Base-by-base conservation (phyloP, 2,797 vertebrate species). In the Cuculus canorus region DNA sequence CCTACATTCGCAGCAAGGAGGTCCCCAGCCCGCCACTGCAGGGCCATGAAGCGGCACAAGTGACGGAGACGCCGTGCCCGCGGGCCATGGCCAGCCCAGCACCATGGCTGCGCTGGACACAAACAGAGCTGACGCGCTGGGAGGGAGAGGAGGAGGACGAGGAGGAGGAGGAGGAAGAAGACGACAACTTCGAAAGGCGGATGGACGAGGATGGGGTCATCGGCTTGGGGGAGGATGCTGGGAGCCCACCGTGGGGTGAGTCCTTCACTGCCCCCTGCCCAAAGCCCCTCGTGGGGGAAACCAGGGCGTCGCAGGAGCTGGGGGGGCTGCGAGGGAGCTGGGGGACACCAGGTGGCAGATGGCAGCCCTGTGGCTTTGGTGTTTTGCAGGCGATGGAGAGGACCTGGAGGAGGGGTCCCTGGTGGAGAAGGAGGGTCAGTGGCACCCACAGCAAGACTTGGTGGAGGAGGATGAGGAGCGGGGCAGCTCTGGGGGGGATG, bases 201-300 rank as follows among this genome's bases (percentile, higher is more conserved):
- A 98, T 98, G 98, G 98, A 98, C 30, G 95, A 98, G 77, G 97
- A 98, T 10, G 98, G 98, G 57, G 97, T 98, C 86, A 98, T 98
- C 13, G 68, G 95, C 22, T 11, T 85, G 33, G 81, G 96, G 95
- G 86, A 85, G 15, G 57, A 56, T 17, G 45, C 50, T 6, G 0
- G 66, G 33, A 95, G 59, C 81, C 76, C 93, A 10, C 77, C 43
- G 0, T 59, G 75, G 66, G 94, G 96, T 97, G 93, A 97, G 97
- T 95, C 9, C 3, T 37, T 14, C 24, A n/a, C 24, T 71, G 33
- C 37, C 23, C 1, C 0, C 56, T 60, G 86, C 61, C 75, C 69
- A 4, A 1, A 57, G 39, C 33, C 32, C 63, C 41, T 52, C 1
- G 1, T 2, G 35, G 43, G n/a, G 43, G 47, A 41, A n/a, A 37